Percentiles rank a stretch among this genome's conserved stretches.
phyloP scores from a whole-genome alignment of 2,113 vertebrate species.

The Aythya baeri region DNA sequence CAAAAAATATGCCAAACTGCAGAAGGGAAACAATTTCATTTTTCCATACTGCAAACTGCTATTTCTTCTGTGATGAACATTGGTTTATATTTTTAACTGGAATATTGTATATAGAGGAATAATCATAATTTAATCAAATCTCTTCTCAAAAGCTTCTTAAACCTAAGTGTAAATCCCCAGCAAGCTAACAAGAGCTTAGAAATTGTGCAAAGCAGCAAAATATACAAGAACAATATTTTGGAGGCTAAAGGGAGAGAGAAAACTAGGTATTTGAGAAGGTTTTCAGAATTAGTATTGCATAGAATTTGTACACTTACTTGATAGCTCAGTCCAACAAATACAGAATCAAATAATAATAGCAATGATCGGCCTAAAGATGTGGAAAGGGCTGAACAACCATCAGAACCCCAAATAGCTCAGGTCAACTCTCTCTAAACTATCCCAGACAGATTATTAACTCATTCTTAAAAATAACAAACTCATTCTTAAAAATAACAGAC shows the following conservation, averaged over 20 bases:
- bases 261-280: not conserved
- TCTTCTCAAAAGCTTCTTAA: not conserved
- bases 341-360: not conserved
- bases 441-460: not conserved
- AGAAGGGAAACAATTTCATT: not conserved
- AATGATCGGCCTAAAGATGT: not conserved
- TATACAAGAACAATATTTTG: not conserved
- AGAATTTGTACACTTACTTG: not conserved
- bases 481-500: not conserved
- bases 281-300: not conserved
- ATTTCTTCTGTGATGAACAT: not conserved
- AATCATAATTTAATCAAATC: constrained; percentile 26
- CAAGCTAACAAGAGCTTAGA: not conserved
- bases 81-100: not conserved
- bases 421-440: constrained; percentile 3
- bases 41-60: not conserved
- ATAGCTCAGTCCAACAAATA: not conserved
- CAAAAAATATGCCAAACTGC: not conserved
- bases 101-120: not conserved
- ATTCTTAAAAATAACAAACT: not conserved
- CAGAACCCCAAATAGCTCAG: not conserved
- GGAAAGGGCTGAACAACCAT: constrained; percentile 3
- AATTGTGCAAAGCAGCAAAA: not conserved
- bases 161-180: not conserved
- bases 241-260: not conserved